These are phyloP conservation scores for Bombus huntii DNA, from an alignment of 1,140 invertebrate species.

Conservation along the genomic window DNA sequence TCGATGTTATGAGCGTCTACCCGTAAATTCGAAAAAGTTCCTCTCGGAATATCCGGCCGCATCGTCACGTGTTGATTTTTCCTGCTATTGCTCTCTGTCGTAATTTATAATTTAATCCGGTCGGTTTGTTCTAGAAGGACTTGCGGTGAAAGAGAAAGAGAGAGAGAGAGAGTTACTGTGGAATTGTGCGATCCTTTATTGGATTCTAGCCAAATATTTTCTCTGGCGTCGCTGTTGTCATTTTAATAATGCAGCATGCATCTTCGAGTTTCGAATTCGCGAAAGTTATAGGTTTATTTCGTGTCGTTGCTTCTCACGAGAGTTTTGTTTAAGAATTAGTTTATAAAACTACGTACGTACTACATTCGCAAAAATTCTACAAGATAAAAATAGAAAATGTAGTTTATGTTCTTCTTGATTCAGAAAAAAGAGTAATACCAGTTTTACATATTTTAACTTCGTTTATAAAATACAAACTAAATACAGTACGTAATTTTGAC, in stretches of 20 bases:
- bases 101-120: slow-evolving; percentile 48
- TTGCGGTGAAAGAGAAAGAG: slow-evolving; percentile 24
- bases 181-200: slow-evolving; percentile 71
- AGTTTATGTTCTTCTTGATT: too few relatives aligned
- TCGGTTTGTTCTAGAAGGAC: slow-evolving; percentile 30
- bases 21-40: slow-evolving; percentile 20
- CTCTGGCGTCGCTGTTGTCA: slow-evolving; percentile 29
- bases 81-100: slow-evolving; percentile 23
- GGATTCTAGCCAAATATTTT: slow-evolving; percentile 72
- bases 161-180: slow-evolving; percentile 49
- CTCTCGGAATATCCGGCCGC: slow-evolving; percentile 10
- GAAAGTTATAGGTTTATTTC: background rate
- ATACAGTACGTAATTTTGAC: too few relatives aligned
- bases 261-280: background rate
- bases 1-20: background rate
- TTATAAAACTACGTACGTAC: too few relatives aligned
- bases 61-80: slow-evolving; percentile 46
- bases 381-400: too few relatives aligned
- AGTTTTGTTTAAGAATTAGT: too few relatives aligned
- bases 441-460: too few relatives aligned
- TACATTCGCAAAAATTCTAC: too few relatives aligned
- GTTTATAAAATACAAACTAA: too few relatives aligned
- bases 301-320: too few relatives aligned
- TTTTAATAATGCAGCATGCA: slow-evolving; percentile 14
- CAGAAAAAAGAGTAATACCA: too few relatives aligned